Base-by-base conservation (phyloP, 2,113 vertebrate species). In the Microtus ochrogaster region DNA sequence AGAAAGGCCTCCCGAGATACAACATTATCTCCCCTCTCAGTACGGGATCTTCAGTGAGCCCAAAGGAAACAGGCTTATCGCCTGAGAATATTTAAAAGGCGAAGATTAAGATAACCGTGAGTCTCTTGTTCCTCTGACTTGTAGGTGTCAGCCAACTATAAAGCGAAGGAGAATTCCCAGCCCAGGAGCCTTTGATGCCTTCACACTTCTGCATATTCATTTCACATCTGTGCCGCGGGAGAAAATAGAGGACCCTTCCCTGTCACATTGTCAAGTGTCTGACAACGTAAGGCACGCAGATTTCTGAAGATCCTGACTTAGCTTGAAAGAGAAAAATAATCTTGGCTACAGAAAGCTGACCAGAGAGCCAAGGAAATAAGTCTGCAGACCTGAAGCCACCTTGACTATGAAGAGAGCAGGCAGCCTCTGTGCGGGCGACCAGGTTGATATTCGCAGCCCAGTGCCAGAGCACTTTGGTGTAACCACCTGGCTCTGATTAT, bases 261-360 rank as follows among this genome's bases (percentile, higher is more conserved):
- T 79, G 4, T 49, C 21, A 72, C 36, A 89, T n/a, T 89, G 91
- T 91, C 78, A 70, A 78, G 87, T 87, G 9, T 83, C 77, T 63
- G 39, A 86, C 68, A 97, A 95, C 36, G 36, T 52, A 92, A 97
- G 63, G 76, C 88, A 96, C 12, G 3, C 58, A 92, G 84, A 82
- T 95, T 95, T 96, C 66, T 78, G 55, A 92, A 66, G 63, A 91
- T 82, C 14, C 19, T 89, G 90, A 94, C 68, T 83, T 97, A 36
- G 74, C 39, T 82, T 81, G 70, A 92, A 92, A 77, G 78, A 70
- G 68, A 74, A 77, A 44, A 55, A 39, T 49, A 33, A 66, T 47
- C 24, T 41, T 82, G 41, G 66, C 55, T 95, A 92, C 47, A 83
- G 44, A 55, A 96, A 97, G 52, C 6, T 90, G 52, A 84, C 63